Evolutionary conservation across 1,140 invertebrate species (phyloP).

Genomic region (Drosophila sucinea): DNA sequence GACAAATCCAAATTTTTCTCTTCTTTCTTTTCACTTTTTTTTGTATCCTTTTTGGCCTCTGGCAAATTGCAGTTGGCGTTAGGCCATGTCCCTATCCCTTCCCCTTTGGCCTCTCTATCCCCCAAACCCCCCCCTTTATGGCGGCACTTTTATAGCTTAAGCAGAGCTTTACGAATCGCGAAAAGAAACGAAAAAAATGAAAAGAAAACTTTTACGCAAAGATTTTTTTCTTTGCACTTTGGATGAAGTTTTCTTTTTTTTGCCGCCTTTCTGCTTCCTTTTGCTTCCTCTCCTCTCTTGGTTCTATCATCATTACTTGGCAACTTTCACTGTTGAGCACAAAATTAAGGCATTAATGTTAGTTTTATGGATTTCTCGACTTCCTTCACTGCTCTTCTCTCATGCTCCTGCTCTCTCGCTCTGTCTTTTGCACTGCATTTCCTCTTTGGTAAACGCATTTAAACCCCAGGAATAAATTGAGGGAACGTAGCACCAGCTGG

Average conservation of each 20-base stretch:
- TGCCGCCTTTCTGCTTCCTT: slow-evolving; percentile 1
- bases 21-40: slow-evolving; percentile 1
- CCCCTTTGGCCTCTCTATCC: not conserved
- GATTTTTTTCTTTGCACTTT: slow-evolving; percentile 41
- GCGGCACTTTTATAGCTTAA: slow-evolving; percentile 57
- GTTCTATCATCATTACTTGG: slow-evolving; percentile 27
- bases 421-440: slow-evolving; percentile 36
- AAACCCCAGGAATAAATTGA: slow-evolving; percentile 54
- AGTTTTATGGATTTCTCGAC: slow-evolving; percentile 63
- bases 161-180: slow-evolving; percentile 42
- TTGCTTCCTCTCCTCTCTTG: slow-evolving; percentile 9
- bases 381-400: no score
- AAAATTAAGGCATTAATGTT: slow-evolving; percentile 78
- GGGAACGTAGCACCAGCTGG: slow-evolving; percentile 43
- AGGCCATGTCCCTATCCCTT: slow-evolving; percentile 20
- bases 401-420: not conserved
- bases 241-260: slow-evolving; percentile 35
- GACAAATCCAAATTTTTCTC: slow-evolving; percentile 49
- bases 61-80: slow-evolving; percentile 46
- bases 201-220: slow-evolving; percentile 34
- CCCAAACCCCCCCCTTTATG: not conserved
- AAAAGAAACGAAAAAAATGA: not conserved
- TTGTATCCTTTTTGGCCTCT: slow-evolving; percentile 14
- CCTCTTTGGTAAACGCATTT: slow-evolving; percentile 61
- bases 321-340: slow-evolving; percentile 66